These are phyloP conservation scores for Carcina quercana DNA, from an alignment of 2,888 invertebrate genomes.

Conservation along the genomic window DNA sequence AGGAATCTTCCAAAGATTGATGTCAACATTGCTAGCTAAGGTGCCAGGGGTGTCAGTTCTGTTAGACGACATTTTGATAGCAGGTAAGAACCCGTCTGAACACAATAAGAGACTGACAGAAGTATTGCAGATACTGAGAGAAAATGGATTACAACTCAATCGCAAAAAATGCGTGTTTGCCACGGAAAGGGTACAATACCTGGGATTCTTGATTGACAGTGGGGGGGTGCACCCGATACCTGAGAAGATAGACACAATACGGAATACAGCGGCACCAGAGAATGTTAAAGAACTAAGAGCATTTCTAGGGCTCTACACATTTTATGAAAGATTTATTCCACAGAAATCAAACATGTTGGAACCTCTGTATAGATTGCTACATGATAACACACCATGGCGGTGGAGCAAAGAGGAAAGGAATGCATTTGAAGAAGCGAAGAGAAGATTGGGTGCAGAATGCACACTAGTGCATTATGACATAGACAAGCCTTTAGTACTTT, in stretches of 20 bases:
- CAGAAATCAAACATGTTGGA: neutral
- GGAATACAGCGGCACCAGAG: neutral
- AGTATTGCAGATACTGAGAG: neutral
- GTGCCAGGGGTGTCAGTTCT: neutral
- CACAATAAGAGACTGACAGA: neutral
- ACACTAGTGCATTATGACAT: neutral
- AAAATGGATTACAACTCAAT: neutral
- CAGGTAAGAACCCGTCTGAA: neutral
- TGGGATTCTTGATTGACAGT: neutral
- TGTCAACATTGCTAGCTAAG: neutral
- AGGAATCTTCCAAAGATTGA: slow-evolving; percentile 1
- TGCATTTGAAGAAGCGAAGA: neutral
- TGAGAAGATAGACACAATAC: neutral
- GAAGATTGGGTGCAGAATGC: no score
- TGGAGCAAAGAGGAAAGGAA: neutral
- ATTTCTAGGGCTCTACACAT: neutral
- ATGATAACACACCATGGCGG: neutral
- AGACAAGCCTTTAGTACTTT: neutral
- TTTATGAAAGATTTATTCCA: neutral
- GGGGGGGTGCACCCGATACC: neutral
- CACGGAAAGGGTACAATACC: neutral
- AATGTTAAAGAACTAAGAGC: neutral
- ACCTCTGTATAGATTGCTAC: neutral
- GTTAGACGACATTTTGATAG: neutral
- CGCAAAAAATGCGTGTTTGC: neutral